These are phyloP conservation scores for Smutsia gigantea DNA, from an alignment of 2,797 vertebrate genomes.

Conservation along the genomic window DNA sequence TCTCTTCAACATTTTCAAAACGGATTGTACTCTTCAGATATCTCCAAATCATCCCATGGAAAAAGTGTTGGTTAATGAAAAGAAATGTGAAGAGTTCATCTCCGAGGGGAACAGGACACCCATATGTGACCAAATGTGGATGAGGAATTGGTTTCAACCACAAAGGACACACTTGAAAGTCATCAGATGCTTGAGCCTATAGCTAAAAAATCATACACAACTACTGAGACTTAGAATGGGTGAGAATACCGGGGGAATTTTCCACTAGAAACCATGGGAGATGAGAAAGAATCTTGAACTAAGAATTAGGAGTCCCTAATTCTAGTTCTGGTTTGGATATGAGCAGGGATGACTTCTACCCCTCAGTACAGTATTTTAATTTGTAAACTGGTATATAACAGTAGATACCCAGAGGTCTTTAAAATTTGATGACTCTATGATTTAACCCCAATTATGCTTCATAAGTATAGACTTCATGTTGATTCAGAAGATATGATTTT, in stretches of 20 bases:
- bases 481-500: slow-evolving; percentile 46
- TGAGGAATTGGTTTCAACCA: not conserved
- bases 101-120: not conserved
- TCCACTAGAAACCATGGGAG: not conserved
- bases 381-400: not conserved
- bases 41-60: not conserved
- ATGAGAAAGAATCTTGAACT: not conserved
- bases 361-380: not conserved
- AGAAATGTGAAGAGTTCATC: not conserved
- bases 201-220: not conserved
- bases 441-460: not conserved
- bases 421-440: not conserved
- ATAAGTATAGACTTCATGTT: not conserved
- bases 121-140: not conserved
- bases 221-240: not conserved
- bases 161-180: not conserved
- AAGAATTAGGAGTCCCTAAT: not conserved
- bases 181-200: not conserved
- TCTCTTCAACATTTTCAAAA: not conserved
- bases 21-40: not conserved
- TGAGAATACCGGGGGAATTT: not conserved
- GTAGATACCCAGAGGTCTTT: not conserved
- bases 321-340: not conserved
- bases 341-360: not conserved
- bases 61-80: not conserved